Base-by-base conservation (phyloP, 2,888 invertebrate genomes). In the Drosophila meridiana region DNA sequence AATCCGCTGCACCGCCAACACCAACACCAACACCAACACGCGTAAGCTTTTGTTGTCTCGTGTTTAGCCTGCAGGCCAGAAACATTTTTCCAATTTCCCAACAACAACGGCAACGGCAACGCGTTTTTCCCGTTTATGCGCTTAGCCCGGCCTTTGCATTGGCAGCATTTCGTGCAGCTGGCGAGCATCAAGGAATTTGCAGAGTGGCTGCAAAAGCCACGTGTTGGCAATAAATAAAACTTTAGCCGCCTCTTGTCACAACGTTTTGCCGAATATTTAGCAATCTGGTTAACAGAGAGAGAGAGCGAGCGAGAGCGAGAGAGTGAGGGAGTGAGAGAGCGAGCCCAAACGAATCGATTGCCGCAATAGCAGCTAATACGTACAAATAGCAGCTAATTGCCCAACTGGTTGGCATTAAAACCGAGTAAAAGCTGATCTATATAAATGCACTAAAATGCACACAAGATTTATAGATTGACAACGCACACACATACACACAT, bases 191-290 rank as follows among this genome's bases (percentile, higher is more conserved):
- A 75, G 76, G 69, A 80, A 77, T 79, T 79, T 66, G 57, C 69
- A 65, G 64, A 45, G 69, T 32, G 50, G 50, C 43, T 74, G 65
- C 65, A 69, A 66, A 75, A 77, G 66, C 80, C 77, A 80, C 80
- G 80, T 78, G 77, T 78, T 78, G 76, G 63, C 69, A 57, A 78
- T 80, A 78, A 78, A 75, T 78, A 70, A 56, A 70, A 79, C 56
- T 69, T 73, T 80, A 69, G 76, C 66, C 80, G 69, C 62, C 80
- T 69, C 58, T 69, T 75, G 76, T 75, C 76, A 76, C 76, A 66
- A 66, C 53, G 56, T 58, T 75, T 66, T 56, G 9, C n/a, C 59
- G 62, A 76, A 75, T 63, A 75, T 69, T 79, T 75, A 69, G 53
- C 48, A 69, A 65, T 30, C 43, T 52, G 34, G 52, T 56, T 61